Evolutionary conservation across 2,113 vertebrate genomes (phyloP), one percentile per base, ranked within the genome.

Genomic region (Amblyopsis rosae): DNA sequence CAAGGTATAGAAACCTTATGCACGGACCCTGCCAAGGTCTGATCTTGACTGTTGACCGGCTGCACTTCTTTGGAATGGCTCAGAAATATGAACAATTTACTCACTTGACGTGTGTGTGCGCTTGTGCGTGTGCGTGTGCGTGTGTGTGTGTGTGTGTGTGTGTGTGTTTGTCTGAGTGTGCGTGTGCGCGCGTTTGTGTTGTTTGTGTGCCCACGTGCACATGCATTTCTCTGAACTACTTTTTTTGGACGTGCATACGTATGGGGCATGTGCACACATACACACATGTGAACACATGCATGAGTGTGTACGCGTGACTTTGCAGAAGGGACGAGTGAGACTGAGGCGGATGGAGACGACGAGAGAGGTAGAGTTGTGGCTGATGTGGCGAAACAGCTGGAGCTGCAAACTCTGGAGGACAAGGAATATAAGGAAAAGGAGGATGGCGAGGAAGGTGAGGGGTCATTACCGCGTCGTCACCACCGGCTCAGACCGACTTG

Each of bases 381-480:
- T 83, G 95, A 96, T 69, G 88, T 95, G 89, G 88, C 90, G 66
- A 94, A 93, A 88, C 94, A 96, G 49, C 82, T 98, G 92, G 95
- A 98, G 89, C 94, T 91, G 76, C 96, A 96, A 84, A 87, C 87
- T 4, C 84, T 98, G 84, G 95, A 97, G 67, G 95, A 96, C 76
- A 96, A 93, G 65, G 96, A 96, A 26, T 26, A 26, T 67, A 95
- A 90, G 84, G 94, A 96, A 26, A 26, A 26, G 64, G 96, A 98
- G 19, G 95, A 98, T 35, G 95, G 81, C 61, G 91, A 98, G 70
- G 96, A 98, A 91, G 97, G 96, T 94, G 91, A 91, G 57, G 77
- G 60, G 49, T 79, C 46, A 8, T 63, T n/a, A n/a, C 33, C 15
- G 46, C 41, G 1, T 67, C 45, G 57, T 13, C 47, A 51, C 66